Base-by-base conservation (phyloP, 2,888 invertebrate species). In the Eilema depressum region DNA sequence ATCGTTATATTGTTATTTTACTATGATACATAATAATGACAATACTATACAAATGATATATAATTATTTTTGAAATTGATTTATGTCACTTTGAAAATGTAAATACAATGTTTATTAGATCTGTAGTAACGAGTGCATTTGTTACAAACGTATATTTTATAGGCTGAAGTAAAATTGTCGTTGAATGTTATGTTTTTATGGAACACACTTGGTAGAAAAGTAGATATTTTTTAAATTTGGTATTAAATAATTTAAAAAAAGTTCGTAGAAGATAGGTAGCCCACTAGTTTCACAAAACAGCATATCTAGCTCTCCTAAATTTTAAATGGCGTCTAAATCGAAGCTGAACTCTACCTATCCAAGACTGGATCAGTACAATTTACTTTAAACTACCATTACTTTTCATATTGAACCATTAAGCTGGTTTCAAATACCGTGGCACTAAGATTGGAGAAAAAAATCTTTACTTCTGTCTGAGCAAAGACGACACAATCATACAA, bases 381-480 rank as follows among this genome's bases (percentile, higher is more conserved):
- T 75, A 80, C n/a, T 68, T 73, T 81, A 82, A 66, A 63, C 75
- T 78, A 80, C 73, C 59, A 59, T 82, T 78, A 75, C 59, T 67
- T 76, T 73, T 63, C 59, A 77, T 71, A 73, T 47, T 75, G 73
- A 62, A 73, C 74, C 77, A 79, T 69, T 66, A 75, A 77, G 74
- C 80, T 77, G 69, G 41, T 67, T 63, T 74, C 67, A 66, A 61
- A 47, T 69, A 77, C 75, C 68, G 67, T 70, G 70, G 73, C 73
- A 66, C 71, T 78, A 76, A 57, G 28, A 41, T 63, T 60, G 53
- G 63, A 65, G 60, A 76, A 79, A 84, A 60, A 75, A 83, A 88
- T 86, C 87, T 90, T 80, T 65, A 78, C 80, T 78, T 76, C 92
- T 91, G 92, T 76, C 92, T 91, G 92, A 93, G 92, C 93, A 91